Base-by-base conservation (phyloP, 2,113 vertebrate genomes). In the Phyllostomus hastatus region DNA sequence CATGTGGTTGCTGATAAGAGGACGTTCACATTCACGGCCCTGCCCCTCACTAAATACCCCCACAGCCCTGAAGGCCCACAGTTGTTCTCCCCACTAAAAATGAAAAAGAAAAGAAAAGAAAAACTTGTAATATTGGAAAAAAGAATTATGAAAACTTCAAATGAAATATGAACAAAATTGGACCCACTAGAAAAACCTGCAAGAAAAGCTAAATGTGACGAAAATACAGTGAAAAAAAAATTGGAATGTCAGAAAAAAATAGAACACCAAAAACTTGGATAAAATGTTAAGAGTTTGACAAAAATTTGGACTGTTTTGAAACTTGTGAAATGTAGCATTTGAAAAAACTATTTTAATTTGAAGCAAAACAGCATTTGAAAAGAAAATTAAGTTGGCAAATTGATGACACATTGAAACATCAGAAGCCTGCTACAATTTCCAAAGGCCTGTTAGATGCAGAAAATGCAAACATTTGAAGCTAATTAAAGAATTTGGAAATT, bases 1-100 rank as follows among this genome's bases (percentile, higher is more conserved):
- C 98, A 98, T 98, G 98, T 98, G 96, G 85, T 97, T 97, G 97
- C 97, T 96, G 95, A 97, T 93, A 46, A 85, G 73, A 98, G 92
- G 85, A 59, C 57, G 19, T 81, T 78, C 91, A 94, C 16, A 64
- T 78, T 82, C 91, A 93, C 8, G 69, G 96, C 95, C 97, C 97
- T 76, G 96, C 73, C 97, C 98, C 96, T 90, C 90, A 97, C 95
- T 97, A 97, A 97, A 97, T 95, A 91, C 85, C 96, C 96, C 92
- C 28, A 43, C 28, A 93, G 95, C 92, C 80, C 96, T 31, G 81
- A 66, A 97, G 95, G 97, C 91, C 97, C 93, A 75, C 69, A 97
- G 94, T 94, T 2, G 24, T 90, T 93, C 83, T 94, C 94, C 96
- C 76, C 69, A 95, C 95, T 95, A 96, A 97, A 97, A 75, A 94